Base-by-base conservation (phyloP, 2,888 invertebrate genomes). In the Stenotaenia linearis region DNA sequence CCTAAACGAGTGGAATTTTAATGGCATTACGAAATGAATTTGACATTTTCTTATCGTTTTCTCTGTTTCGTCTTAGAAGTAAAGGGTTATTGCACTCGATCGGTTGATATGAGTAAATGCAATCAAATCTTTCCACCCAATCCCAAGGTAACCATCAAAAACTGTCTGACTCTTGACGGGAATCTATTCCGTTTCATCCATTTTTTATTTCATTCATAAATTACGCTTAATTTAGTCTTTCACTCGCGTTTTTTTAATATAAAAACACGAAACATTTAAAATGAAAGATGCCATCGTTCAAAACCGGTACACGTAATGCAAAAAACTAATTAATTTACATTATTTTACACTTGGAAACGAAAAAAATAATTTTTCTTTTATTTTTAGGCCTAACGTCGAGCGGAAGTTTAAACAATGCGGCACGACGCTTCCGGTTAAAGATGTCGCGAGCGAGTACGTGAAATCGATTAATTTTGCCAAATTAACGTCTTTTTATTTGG, bases 121-220 rank as follows among this genome's bases (percentile, higher is more conserved):
- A 21, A 23, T 18, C 21, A 56, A 56, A 56, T 56, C 56, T 23
- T 56, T 56, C 56, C 56, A 56, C 56, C 56, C 56, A 56, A 56
- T 56, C 56, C 56, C 56, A 56, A 56, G 56, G 56, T 56, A 56
- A 56, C 21, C 56, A 56, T 56, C 56, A 56, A 56, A 56, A 56
- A 56, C 56, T 23, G 56, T 56, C 56, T 21, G 56, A 3, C 56
- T 56, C 56, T 23, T 56, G 56, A 56, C 23, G 56, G 56, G 56
- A 12, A 56, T 56, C 56, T 56, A 23, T 56, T 1, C 50, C 2
- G 50, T 50, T 50, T 1, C 50, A 50, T 50, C 50, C 50, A 50
- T 50, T 50, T 50, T 50, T 50, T 56, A 56, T 56, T 56, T 23
- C 56, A 56, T 56, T 56, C 56, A 56, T 56, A 56, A 56, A 56